Base-by-base conservation (phyloP, 2,888 invertebrate genomes). In the Eremobia ochroleuca region DNA sequence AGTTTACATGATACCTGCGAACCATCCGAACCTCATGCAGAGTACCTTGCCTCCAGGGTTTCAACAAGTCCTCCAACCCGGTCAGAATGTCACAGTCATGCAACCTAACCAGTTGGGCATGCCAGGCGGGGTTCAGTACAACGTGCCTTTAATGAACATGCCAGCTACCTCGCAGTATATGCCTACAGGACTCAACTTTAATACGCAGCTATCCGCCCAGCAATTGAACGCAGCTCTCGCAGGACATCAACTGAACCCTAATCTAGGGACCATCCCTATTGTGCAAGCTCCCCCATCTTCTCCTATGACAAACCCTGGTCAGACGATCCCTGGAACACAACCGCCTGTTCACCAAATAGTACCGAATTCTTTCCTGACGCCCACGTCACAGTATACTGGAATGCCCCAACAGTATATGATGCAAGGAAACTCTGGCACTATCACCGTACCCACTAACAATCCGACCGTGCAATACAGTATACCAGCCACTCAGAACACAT, bases 1-100 rank as follows among this genome's bases (percentile, higher is more conserved):
- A 89, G 96, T 97, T 0, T 96, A 96, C 85, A 96, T 96, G 96
- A 96, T 96, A 88, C 96, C 96, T 0, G 91, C 96, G 0, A 96
- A 96, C 79, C 96, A 96, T 82, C 93, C 93, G 0, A 96, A 93
- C 77, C 82, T 96, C 21, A 92, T 96, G 58, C 96, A 96, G 85
- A 91, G 93, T 0, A 92, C 91, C 0, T 73, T 96, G 40, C 95
- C 94, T 0, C 93, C 93, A 13, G 95, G 96, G 0, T 46, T 96
- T 28, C 96, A 96, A 73, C 96, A 96, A 87, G 92, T 96, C 58
- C 79, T 96, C 0, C 95, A 95, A 49, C 92, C 94, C 0, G 96
- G 96, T 0, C 96, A 96, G 77, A 97, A 97, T 69, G 95, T 96
- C 1, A 96, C 96, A 0, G 96, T 97, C 4, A 96, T 97, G 95